Evolutionary conservation across 2,797 vertebrate species (phyloP), one percentile per base, ranked within the genome.

Genomic region (Lates japonicus): DNA sequence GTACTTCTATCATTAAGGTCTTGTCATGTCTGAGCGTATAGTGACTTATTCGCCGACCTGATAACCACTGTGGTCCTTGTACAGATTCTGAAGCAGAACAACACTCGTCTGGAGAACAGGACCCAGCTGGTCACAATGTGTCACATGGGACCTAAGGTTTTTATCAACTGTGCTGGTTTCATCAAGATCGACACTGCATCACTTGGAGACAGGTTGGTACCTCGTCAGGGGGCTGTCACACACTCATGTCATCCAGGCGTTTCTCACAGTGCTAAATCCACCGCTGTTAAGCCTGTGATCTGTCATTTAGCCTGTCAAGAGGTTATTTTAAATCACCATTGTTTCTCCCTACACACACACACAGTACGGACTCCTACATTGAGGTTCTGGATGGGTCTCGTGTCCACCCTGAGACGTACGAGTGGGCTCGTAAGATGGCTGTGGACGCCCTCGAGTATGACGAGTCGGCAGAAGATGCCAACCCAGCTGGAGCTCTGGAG

Each of bases 131-230:
- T 99, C 83, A 99, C 98, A 0, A 98, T 99, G 98, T 99, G 98
- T 89, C 98, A 99, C 94, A 99, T 99, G 98, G 98, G 98, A 75
- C 98, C 98, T 69, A 99, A 99, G 87, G 98, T 99, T 87, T 99
- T 99, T 76, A 99, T 99, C 88, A 99, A 99, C 94, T 99, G 98
- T 51, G 98, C 98, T 9, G 98, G 98, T 79, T 99, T 99, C 92
- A 99, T 99, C 93, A 99, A 99, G 93, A 99, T 99, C 0, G 98
- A 99, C 95, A 99, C 98, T 0, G 97, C 98, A 0, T 99, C 98
- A 0, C 96, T 99, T 39, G 98, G 98, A 17, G 98, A 99, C 95
- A 99, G 98, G 98, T 99, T 59, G 63, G 86, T 83, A 37, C 2
- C 35, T 60, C 9, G 0, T 22, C 25, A 1, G 29, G 12, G 19